Evolutionary conservation across 2,113 vertebrate species (phyloP).

Genomic region (Setophaga kirtlandii): DNA sequence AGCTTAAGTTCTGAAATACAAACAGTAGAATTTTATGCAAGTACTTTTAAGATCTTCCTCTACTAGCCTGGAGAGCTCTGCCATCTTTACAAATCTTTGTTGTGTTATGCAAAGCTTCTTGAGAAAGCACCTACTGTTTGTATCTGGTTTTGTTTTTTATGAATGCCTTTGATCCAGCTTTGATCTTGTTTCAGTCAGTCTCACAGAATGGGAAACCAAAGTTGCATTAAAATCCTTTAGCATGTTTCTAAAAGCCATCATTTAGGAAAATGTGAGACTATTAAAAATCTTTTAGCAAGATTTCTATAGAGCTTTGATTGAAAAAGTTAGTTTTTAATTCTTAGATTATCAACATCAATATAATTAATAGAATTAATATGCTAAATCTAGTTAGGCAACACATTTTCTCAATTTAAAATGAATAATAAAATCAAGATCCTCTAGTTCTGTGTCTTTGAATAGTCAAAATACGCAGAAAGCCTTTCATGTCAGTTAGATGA

Average conservation of each 20-base stretch:
- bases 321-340: background rate
- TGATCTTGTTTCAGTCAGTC: background rate
- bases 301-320: background rate
- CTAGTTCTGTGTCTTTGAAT: background rate
- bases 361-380: background rate
- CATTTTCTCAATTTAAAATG: background rate
- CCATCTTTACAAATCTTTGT: background rate
- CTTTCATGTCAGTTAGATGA: background rate
- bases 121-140: background rate
- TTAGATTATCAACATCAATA: background rate
- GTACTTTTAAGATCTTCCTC: background rate
- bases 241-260: background rate
- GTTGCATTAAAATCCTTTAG: background rate
- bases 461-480: background rate
- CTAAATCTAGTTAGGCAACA: background rate
- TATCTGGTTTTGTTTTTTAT: background rate
- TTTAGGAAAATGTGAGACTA: background rate
- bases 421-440: background rate
- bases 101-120: background rate
- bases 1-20: background rate
- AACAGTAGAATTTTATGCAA: background rate
- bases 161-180: slow-evolving; percentile 11
- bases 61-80: background rate
- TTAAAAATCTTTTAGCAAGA: background rate
- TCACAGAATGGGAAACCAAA: background rate